Evolutionary conservation across 1,140 invertebrate genomes (phyloP), one percentile per base, ranked within the genome.

Genomic region (Parasteatoda tepidariorum): DNA sequence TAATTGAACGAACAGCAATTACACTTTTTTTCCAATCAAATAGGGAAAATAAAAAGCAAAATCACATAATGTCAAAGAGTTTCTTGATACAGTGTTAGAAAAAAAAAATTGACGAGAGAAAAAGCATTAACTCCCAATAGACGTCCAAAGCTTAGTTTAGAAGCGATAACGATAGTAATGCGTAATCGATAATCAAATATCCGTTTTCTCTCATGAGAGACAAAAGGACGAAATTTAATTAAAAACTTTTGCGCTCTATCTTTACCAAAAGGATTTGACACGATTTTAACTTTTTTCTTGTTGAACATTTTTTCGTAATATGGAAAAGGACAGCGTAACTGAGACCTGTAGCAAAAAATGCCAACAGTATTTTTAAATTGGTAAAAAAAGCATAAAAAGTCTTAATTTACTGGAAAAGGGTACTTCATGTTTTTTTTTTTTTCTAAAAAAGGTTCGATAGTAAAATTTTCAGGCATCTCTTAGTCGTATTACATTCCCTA

Each of bases 131-230:
- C 74, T 76, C 74, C 74, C 74, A 64, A 41, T 64, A 61, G 74
- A 33, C 31, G 62, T 28, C 76, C 59, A 68, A 79, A 79, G 76
- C 59, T 64, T 68, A 79, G 76, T 79, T 79, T 64, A n/a, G 66
- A 79, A 79, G 41, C 76, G 76, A 79, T 79, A 68, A 79, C 76
- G 76, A 79, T 79, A 79, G 62, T 79, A 79, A 79, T 79, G 62
- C 64, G 22, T 79, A 79, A 79, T 79, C 76, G 76, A 79, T 79
- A 68, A 48, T 41, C 68, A 79, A 79, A 79, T 79, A 79, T 79
- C 76, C 62, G 64, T 68, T 79, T 68, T 68, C 76, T 68, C 64
- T 79, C 62, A 11, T 15, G 76, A 30, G 41, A 79, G 48, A 68
- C 67, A 68, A 48, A 48, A 57, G 54, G 30, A 41, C 41, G 57